Evolutionary conservation across 2,888 invertebrate species (phyloP).

Genomic region (Rhyacophila evoluta): DNA sequence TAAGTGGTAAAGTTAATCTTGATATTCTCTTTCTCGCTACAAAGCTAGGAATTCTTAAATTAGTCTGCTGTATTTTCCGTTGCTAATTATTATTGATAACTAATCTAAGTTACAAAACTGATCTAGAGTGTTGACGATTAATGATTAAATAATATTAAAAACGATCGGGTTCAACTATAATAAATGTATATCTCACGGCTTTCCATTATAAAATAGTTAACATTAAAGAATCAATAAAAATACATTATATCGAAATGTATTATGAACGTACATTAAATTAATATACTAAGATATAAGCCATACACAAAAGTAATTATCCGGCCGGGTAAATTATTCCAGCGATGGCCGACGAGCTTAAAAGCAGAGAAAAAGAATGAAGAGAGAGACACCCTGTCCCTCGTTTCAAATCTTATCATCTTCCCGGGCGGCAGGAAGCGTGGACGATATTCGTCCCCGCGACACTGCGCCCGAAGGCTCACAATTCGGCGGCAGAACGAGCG

Average conservation of each 20-base stretch:
- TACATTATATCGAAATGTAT: not conserved
- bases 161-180: too few relatives aligned
- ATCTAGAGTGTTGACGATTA: too few relatives aligned
- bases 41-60: too few relatives aligned
- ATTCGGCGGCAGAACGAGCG: slow-evolving; percentile 36
- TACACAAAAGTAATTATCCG: slow-evolving; percentile 51
- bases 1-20: too few relatives aligned
- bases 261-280: not conserved
- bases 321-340: slow-evolving; percentile 47
- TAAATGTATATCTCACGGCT: too few relatives aligned
- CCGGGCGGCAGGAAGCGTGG: slow-evolving; percentile 33
- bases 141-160: too few relatives aligned
- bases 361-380: slow-evolving; percentile 13
- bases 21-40: too few relatives aligned
- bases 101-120: too few relatives aligned
- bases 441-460: slow-evolving; percentile 31
- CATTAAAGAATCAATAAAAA: too few relatives aligned
- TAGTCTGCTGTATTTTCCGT: too few relatives aligned
- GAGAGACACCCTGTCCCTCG: slow-evolving; percentile 1
- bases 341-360: slow-evolving; percentile 38
- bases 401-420: slow-evolving; percentile 26
- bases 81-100: too few relatives aligned
- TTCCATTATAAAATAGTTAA: too few relatives aligned
- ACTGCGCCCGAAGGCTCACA: slow-evolving; percentile 37
- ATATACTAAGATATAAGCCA: not conserved